Evolutionary conservation across 2,113 vertebrate species (phyloP), one percentile per base, ranked within the genome.

Genomic region (Egretta garzetta): DNA sequence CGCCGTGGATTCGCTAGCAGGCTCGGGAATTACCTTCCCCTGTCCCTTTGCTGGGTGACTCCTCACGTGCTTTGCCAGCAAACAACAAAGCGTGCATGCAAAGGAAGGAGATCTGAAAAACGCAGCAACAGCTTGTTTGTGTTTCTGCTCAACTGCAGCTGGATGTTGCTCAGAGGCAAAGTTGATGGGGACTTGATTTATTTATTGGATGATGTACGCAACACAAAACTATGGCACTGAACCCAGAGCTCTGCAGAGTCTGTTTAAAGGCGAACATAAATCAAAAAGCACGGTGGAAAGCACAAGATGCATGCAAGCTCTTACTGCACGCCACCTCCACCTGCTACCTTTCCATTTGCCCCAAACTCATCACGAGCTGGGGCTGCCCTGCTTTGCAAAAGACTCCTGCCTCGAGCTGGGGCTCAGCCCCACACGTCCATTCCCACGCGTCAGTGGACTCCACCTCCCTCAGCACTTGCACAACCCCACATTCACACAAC

Each of bases 91-190:
- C 6, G 1, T 0, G 30, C 63, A 24, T 27, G 37, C 9, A 3
- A 9, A 41, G 71, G 77, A 50, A 14, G 13, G 47, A 73, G 84
- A 43, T 30, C n/a, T 49, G 87, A 89, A 55, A 86, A 47, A 33
- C 6, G 11, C 59, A 43, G 87, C 74, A 37, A 22, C 3, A 2
- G 82, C 83, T 63, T 35, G 52, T 6, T 59, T 39, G 20, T 75
- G 80, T 3, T 80, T 67, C 87, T 47, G 77, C 84, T 72, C 1
- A 10, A 41, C 76, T 77, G 92, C 97, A 97, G 95, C 96, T 95
- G 96, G 88, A 37, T 13, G 80, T 35, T 11, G 95, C 95, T 97
- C 94, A 86, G 90, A 81, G 94, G 95, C 91, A 94, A 45, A 90
- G 76, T 13, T 80, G 93, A 64, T 62, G 88, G 93, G 82, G 77